A percentile compares a stretch with the other conserved stretches of the same genome.
Conservation (phyloP, 2,113 vertebrate genomes). For the Asarcornis scutulata region DNA sequence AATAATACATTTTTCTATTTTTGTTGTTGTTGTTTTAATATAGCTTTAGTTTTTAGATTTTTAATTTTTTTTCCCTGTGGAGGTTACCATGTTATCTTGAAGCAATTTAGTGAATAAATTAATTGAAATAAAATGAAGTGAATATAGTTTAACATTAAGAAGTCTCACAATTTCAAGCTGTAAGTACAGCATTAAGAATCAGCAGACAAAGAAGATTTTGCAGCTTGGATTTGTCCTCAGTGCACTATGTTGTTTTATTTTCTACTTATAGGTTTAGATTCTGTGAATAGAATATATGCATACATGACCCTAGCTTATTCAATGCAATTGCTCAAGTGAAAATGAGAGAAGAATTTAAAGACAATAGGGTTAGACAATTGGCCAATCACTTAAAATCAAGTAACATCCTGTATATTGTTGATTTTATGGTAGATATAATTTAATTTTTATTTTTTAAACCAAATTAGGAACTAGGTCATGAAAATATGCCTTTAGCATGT, state of each 20-base stretch:
- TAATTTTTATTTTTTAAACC: background rate
- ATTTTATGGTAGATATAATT: background rate
- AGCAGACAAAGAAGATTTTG: background rate
- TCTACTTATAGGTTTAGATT: background rate
- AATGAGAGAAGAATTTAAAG: background rate
- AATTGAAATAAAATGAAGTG: background rate
- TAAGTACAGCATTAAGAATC: background rate
- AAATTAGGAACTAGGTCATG: accelerated
- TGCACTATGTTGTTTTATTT: background rate
- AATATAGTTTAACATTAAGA: background rate
- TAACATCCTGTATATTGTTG: background rate
- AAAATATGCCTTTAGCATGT: background rate
- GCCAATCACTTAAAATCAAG: background rate
- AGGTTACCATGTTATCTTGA: background rate
- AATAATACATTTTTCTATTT: background rate
- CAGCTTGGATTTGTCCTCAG: background rate
- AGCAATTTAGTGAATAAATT: background rate
- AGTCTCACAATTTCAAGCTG: background rate
- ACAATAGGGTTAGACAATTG: background rate
- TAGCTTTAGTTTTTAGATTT: background rate
- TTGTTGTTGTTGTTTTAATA: background rate
- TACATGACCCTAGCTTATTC: background rate
- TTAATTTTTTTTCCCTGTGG: background rate
- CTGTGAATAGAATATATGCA: background rate
- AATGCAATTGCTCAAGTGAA: background rate